Conservation (phyloP, 1,140 invertebrate genomes). For the Calosoma granatense region DNA sequence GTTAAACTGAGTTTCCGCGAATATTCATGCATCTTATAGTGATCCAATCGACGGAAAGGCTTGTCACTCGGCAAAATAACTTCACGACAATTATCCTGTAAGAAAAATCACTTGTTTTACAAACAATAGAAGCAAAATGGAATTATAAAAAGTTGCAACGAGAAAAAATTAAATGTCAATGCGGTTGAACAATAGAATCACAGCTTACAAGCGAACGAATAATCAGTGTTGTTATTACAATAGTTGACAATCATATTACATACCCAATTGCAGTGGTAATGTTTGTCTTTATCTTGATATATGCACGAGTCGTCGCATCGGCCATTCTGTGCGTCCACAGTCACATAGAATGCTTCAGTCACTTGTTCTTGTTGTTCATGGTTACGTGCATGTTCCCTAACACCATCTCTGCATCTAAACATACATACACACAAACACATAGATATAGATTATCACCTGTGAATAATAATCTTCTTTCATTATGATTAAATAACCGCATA, state of each 20-base stretch:
- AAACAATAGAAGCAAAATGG: conserved; percentile 10
- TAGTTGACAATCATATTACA: too few relatives aligned
- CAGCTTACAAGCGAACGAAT: background rate
- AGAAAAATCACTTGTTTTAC: conserved; percentile 19
- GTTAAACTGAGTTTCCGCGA: conserved; percentile 43
- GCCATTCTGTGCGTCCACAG: conserved; percentile 46
- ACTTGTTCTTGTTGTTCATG: conserved; percentile 81
- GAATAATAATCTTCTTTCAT: conserved; percentile 11
- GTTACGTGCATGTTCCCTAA: conserved; percentile 72
- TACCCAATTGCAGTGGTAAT: conserved; percentile 80
- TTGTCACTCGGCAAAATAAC: conserved; percentile 74
- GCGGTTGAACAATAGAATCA: conserved; percentile 3
- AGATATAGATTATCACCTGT: conserved; percentile 1
- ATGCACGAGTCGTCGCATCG: conserved; percentile 61
- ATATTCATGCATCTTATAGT: conserved; percentile 78
- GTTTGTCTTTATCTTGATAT: conserved; percentile 66
- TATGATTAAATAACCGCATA: too few relatives aligned
- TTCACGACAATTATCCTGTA: conserved; percentile 75
- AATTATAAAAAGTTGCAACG: conserved; percentile 13
- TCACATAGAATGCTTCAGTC: conserved; percentile 67
- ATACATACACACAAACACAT: conserved; percentile 12
- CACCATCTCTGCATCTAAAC: conserved; percentile 62
- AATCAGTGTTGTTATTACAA: conserved; percentile 2
- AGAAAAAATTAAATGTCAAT: conserved; percentile 7
- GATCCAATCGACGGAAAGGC: conserved; percentile 76